Base-by-base conservation (phyloP, 2,797 vertebrate species). In the Antennarius maculatus region DNA sequence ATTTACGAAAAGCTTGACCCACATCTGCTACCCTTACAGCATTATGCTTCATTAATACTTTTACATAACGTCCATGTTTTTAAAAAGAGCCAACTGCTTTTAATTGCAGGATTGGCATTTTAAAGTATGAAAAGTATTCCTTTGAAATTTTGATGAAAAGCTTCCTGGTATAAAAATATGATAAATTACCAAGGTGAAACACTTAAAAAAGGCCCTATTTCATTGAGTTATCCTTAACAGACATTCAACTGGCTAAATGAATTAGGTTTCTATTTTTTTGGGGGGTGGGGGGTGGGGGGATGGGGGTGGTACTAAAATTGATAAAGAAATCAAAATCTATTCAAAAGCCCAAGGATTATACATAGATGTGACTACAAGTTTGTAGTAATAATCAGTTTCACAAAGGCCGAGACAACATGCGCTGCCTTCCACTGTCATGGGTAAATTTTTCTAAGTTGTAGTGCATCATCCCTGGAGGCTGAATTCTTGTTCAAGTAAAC, bases 311-410 rank as follows among this genome's bases (percentile, higher is more conserved):
- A 6, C 31, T 63, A 11, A 34, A 53, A 34, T 41, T 47, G 41
- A 55, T 60, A 73, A 60, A 55, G 31, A 54, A 74, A 74, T 43
- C 14, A 0, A 42, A 71, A 66, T 31, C 29, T 29, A 8, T 31
- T 42, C 0, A 7, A 63, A 51, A 73, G n/a, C 48, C 29, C 29
- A 60, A 42, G 17, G 28, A 66, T 66, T 66, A 55, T 17, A 16
- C 37, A 52, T 2, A 54, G 61, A 27, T n/a, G 42, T 27, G 50
- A 46, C 17, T 46, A 11, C 9, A 31, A 5, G 23, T 16, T 53
- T 68, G 54, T 10, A 69, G 42, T 66, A 16, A 66, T 45, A 61
- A 67, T 61, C 15, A 69, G 61, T 16, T 58, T 15, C 27, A 18
- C 1, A 34, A 67, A 42, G 29, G 31, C 17, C 10, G 45, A 61